Evolutionary conservation across 2,888 invertebrate species (phyloP), one percentile per base, ranked within the genome.

Genomic region (Ceraclea dissimilis): DNA sequence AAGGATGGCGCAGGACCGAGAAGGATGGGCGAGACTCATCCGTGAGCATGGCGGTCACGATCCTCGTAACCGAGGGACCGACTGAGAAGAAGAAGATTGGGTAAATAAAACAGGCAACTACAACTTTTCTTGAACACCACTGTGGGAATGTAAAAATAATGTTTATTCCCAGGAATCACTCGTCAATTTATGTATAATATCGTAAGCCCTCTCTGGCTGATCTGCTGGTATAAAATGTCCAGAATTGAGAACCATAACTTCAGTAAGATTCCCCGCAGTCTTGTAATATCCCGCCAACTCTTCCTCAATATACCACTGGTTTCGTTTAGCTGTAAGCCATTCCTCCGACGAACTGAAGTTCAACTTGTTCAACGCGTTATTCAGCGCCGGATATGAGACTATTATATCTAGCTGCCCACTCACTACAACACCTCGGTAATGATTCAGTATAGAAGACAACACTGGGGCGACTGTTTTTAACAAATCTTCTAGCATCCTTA

Each of bases 401-500:
- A 47, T 47, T 47, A 47, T 47, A 19, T 47, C 47, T 16, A 47
- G 18, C 20, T 47, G 47, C 4, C 47, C 47, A 19, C 11, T 47
- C 6, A 11, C 18, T 2, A 47, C 47, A 5, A 47, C 13, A 4
- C 47, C 47, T n/a, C 47, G 47, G 13, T 47, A 47, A 20, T 47
- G 18, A 19, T 18, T 19, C 0, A 90, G 67, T 0, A 92, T 71
- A 63, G 85, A 84, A 0, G 82, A 76, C 53, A 91, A 74, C 81
- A 85, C 84, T 0, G 82, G 80, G 5, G 88, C 86, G 5, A 90
- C 85, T 0, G 88, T 86, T 66, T 89, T 82, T 86, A 93, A 89
- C 0, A 93, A 78, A 69, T 96, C 95, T 11, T 2, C 4, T n/a
- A 39, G 2, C 13, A 39, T 8, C 13, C 13, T 39, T 26, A 26